phyloP scores from a whole-genome alignment of 2,113 vertebrate genomes.

The Atractosteus spatula region DNA sequence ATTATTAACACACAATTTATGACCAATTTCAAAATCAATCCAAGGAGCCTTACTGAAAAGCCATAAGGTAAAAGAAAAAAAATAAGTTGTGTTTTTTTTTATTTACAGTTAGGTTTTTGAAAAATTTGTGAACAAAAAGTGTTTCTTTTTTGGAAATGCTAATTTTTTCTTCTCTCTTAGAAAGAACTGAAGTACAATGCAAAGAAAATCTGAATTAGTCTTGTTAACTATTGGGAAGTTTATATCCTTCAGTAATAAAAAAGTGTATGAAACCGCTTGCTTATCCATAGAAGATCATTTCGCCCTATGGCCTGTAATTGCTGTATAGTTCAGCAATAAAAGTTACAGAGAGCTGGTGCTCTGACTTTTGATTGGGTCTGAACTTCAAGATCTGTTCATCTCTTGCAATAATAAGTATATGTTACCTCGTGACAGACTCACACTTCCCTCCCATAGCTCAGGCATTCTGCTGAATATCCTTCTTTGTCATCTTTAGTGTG shows the following conservation, averaged over 20 bases:
- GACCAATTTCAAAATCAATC: background rate
- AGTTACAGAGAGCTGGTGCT: background rate
- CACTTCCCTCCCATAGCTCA: conserved; percentile 4
- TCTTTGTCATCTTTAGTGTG: background rate
- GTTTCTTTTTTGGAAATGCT: too few species aligned
- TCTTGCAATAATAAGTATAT: background rate
- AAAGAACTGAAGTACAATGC: too few species aligned
- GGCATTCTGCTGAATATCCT: background rate
- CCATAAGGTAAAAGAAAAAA: conserved; percentile 15
- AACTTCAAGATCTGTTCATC: background rate
- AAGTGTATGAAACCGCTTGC: too few species aligned
- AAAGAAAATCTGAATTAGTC: too few species aligned
- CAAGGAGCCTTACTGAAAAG: background rate
- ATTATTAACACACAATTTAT: background rate
- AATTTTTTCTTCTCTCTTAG: too few species aligned
- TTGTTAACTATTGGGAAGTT: too few species aligned
- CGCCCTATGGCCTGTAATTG: too few species aligned
- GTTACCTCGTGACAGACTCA: background rate
- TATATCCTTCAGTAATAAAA: too few species aligned
- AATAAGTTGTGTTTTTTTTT: background rate
- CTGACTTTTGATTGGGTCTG: background rate
- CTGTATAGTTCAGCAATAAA: too few species aligned
- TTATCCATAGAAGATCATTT: too few species aligned
- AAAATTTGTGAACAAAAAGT: too few species aligned
- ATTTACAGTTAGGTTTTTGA: too few species aligned